Conservation (phyloP, 2,888 invertebrate genomes). For the Cryptus armator region DNA sequence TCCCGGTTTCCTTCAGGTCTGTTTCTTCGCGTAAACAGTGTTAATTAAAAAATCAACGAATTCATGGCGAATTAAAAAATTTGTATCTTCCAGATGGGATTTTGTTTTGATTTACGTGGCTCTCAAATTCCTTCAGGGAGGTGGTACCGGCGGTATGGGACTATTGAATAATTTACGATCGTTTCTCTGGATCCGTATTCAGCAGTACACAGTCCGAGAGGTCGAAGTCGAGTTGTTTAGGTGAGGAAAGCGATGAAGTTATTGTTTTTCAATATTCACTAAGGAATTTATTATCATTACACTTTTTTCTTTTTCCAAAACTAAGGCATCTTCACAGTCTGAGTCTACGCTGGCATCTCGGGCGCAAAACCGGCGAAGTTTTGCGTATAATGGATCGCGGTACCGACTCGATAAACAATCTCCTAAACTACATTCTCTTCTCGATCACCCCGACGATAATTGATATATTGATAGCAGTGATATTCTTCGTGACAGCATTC, state of each 20-base stretch:
- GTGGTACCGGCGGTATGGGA: slow-evolving; percentile 97
- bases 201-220: slow-evolving; percentile 97
- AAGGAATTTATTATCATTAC: background rate
- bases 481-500: slow-evolving; percentile 95
- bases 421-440: slow-evolving; percentile 96
- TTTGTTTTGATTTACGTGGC: slow-evolving; percentile 94
- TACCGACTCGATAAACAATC: slow-evolving; percentile 97
- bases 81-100: slow-evolving; percentile 91
- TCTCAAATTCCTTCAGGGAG: slow-evolving; percentile 98
- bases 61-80: background rate
- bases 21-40: background rate
- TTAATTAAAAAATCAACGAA: background rate
- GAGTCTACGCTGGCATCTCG: slow-evolving; percentile 97
- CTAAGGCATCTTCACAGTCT: slow-evolving; percentile 93
- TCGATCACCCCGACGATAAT: slow-evolving; percentile 96
- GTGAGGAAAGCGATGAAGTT: slow-evolving; percentile 63
- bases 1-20: slow-evolving; percentile 78
- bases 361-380: slow-evolving; percentile 98
- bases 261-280: background rate
- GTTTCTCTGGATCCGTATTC: slow-evolving; percentile 97
- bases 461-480: slow-evolving; percentile 96
- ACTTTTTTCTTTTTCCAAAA: slow-evolving; percentile 10
- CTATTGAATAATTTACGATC: slow-evolving; percentile 95
- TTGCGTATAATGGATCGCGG: slow-evolving; percentile 98
- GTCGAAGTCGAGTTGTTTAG: slow-evolving; percentile 89